Evolutionary conservation across 2,797 vertebrate species (phyloP).

Genomic region (Schizothorax lantsangensis): DNA sequence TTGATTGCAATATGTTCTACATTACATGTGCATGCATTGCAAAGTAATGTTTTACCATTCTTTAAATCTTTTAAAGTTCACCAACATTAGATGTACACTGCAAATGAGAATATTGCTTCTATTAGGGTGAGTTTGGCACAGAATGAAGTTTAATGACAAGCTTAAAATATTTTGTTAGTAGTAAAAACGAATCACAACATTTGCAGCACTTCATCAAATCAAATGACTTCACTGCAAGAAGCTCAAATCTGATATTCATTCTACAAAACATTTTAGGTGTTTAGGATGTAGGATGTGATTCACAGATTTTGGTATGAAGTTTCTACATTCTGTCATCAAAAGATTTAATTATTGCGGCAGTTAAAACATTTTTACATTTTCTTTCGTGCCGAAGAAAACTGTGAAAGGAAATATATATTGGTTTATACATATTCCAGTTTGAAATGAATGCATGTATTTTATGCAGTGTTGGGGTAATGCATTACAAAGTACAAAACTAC

Average conservation of each 20-base stretch:
- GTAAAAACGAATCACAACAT: slow-evolving; percentile 31
- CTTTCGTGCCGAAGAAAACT: slow-evolving; percentile 28
- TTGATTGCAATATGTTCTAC: slow-evolving; percentile 75
- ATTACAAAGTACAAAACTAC: slow-evolving; percentile 50
- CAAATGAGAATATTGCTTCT: slow-evolving; percentile 84
- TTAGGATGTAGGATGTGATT: neutral
- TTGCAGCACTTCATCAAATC: slow-evolving; percentile 7
- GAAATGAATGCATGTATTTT: neutral
- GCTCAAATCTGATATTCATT: neutral
- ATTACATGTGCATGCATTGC: slow-evolving; percentile 78
- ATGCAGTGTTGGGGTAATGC: slow-evolving; percentile 5
- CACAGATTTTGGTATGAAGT: slow-evolving; percentile 20
- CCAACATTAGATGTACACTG: slow-evolving; percentile 73
- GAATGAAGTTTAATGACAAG: slow-evolving; percentile 65
- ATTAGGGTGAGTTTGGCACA: slow-evolving; percentile 78
- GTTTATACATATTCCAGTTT: slow-evolving; percentile 23
- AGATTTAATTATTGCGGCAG: slow-evolving; percentile 58
- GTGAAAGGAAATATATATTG: slow-evolving; percentile 9
- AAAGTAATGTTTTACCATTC: slow-evolving; percentile 64
- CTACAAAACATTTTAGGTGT: slow-evolving; percentile 17
- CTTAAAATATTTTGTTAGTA: slow-evolving; percentile 44
- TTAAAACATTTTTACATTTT: slow-evolving; percentile 9
- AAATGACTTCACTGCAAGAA: slow-evolving; percentile 2
- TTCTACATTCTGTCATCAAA: slow-evolving; percentile 57
- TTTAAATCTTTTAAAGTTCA: slow-evolving; percentile 67